Base-by-base conservation (phyloP, 2,113 vertebrate genomes). In the Archocentrus centrarchus region DNA sequence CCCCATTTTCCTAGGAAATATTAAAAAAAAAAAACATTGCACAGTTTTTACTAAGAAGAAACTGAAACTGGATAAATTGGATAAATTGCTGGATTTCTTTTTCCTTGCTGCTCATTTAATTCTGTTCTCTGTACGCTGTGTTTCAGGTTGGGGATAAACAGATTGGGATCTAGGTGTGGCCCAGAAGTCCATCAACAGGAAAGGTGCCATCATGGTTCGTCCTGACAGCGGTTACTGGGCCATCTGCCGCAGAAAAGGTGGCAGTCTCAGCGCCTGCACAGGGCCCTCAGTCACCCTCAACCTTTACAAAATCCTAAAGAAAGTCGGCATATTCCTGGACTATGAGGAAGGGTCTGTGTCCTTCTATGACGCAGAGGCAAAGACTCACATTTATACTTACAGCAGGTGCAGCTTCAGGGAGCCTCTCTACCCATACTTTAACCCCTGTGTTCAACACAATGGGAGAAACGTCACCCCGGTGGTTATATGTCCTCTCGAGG, bases 271-370 rank as follows among this genome's bases (percentile, higher is more conserved):
- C 0, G 92, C 90, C 58, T 93, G 93, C 9, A 2, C 86, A 2
- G 9, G 79, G 8, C 92, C 90, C 15, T 84, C 62, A 4, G 0
- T 86, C 35, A 0, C 92, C 17, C 94, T 96, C 87, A 76, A 30
- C 9, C 95, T 88, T 75, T 79, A 11, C 61, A 87, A 86, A 86
- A 92, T 3, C 1, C 96, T 95, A 2, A 91, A 91, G 44, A 90
- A 93, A n/a, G 94, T 97, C 0, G 96, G 95, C 1, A 80, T 97
- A 20, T 96, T 96, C 61, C 75, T 97, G 85, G 94, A 97, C 85
- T 96, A 96, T 1, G 95, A 97, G 20, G 94, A 91, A 0, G 93
- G 96, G 0, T 84, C 79, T 0, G 93, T 97, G 73, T 95, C 97
- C 15, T 97, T 97, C 88, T 97, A 95, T 75, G 90, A 97, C 9